Evolutionary conservation across 2,797 vertebrate species (phyloP).

Genomic region (Lepus oiostolus): DNA sequence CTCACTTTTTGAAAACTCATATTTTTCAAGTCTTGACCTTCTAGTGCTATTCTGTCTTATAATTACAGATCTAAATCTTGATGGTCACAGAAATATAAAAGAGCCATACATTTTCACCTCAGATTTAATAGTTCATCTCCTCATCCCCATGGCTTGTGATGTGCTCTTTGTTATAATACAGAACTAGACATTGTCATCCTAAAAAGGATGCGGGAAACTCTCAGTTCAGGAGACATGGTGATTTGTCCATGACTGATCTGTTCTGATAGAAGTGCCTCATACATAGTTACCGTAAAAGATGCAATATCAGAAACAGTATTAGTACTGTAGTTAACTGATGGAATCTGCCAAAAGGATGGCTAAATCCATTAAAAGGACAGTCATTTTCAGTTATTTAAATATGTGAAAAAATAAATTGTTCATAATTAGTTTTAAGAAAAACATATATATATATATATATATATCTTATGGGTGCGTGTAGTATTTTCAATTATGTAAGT

Average conservation of each 20-base stretch:
- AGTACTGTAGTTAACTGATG: background rate
- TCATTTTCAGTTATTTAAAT: slow-evolving; percentile 63
- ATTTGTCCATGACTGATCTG: background rate
- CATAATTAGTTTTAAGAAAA: slow-evolving; percentile 24
- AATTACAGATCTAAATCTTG: slow-evolving; percentile 71
- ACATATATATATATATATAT: background rate
- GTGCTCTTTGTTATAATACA: background rate
- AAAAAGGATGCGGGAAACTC: background rate
- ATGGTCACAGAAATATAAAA: slow-evolving; percentile 20
- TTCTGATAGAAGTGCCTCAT: background rate
- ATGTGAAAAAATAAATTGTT: background rate
- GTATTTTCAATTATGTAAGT: background rate
- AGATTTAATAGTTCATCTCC: background rate
- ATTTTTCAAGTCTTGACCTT: slow-evolving; percentile 64
- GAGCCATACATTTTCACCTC: slow-evolving; percentile 13
- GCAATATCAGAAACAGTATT: background rate
- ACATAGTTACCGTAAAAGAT: background rate
- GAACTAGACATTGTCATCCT: background rate
- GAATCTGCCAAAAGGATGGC: background rate
- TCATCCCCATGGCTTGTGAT: background rate
- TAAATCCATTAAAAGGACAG: slow-evolving; percentile 49
- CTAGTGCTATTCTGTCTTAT: slow-evolving; percentile 53
- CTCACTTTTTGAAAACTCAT: slow-evolving; percentile 20
- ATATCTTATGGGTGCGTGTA: background rate
- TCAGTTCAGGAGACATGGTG: background rate